Percentiles rank a stretch among this genome's conserved stretches.
phyloP scores from a whole-genome alignment of 1,140 invertebrate species.

The Maniola jurtina region DNA sequence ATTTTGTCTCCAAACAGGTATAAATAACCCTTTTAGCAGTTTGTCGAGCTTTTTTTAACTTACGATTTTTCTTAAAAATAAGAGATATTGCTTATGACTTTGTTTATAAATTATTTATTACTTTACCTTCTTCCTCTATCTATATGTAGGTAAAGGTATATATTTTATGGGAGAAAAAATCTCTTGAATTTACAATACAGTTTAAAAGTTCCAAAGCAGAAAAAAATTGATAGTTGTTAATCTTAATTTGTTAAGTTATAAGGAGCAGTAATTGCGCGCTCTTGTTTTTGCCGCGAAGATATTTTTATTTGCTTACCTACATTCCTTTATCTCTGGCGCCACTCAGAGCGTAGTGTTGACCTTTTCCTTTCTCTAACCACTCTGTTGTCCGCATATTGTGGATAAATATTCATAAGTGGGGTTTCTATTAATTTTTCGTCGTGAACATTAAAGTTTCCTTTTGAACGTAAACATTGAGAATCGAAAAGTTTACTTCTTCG shows the following conservation, averaged over 20 bases:
- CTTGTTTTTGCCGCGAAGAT: slow-evolving; percentile 20
- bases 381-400: slow-evolving; percentile 16
- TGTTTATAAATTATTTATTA: too few species aligned
- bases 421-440: slow-evolving; percentile 6
- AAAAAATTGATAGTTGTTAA: slow-evolving; percentile 7
- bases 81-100: too few species aligned
- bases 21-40: not conserved
- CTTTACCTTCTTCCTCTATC: too few species aligned
- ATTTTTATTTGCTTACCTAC: slow-evolving; percentile 29
- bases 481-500: too few species aligned
- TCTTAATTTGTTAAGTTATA: slow-evolving; percentile 16
- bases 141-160: too few species aligned
- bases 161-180: too few species aligned
- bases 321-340: slow-evolving; percentile 32
- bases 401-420: slow-evolving; percentile 24
- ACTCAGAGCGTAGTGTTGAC: slow-evolving; percentile 28
- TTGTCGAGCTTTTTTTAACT: not conserved
- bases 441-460: too few species aligned
- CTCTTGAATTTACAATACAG: slow-evolving; percentile 15
- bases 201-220: slow-evolving; percentile 5
- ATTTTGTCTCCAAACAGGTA: slow-evolving; percentile 25
- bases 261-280: slow-evolving; percentile 19
- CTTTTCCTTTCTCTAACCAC: slow-evolving; percentile 27
- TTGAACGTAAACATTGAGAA: too few species aligned
- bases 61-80: not conserved